Percentiles rank a stretch among this genome's conserved stretches.
Conservation (phyloP, 2,888 invertebrate species). For the Parnassius smintheus region DNA sequence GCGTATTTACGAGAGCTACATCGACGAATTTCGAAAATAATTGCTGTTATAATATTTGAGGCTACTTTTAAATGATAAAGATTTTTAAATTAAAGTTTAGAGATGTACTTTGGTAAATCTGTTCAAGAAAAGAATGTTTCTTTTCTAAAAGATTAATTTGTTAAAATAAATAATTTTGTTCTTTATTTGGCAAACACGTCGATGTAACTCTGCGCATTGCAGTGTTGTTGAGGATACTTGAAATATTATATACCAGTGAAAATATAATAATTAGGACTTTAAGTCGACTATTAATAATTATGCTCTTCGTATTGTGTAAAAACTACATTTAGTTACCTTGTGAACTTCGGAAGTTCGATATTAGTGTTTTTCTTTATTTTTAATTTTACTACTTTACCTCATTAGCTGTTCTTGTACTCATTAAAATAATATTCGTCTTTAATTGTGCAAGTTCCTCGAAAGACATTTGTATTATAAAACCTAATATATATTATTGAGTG, state of each 20-base stretch:
- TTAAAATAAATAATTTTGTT: neutral
- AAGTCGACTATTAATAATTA: conserved; percentile 67
- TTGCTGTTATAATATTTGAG: neutral
- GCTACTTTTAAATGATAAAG: conserved; percentile 20
- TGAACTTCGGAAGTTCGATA: conserved; percentile 76
- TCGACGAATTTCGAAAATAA: conserved; percentile 21
- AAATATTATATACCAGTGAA: conserved; percentile 67
- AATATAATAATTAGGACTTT: conserved; percentile 67
- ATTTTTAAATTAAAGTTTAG: neutral
- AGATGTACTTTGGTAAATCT: no score
- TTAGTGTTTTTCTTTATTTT: conserved; percentile 57
- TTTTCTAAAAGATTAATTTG: neutral
- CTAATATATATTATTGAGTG: conserved; percentile 2
- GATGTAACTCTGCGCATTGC: conserved; percentile 43
- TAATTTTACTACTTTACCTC: conserved; percentile 67
- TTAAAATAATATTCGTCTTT: conserved; percentile 27
- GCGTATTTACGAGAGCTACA: conserved; percentile 25
- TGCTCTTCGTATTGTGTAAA: conserved; percentile 60
- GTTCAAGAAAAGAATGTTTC: neutral
- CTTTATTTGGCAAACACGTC: conserved; percentile 22
- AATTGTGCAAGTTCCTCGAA: conserved; percentile 25
- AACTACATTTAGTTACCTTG: conserved; percentile 76
- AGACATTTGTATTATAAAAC: conserved; percentile 10
- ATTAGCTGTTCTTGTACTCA: conserved; percentile 66
- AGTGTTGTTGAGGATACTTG: conserved; percentile 58